Conservation (phyloP, 1,140 invertebrate species). For the Drosophila bipectinata region DNA sequence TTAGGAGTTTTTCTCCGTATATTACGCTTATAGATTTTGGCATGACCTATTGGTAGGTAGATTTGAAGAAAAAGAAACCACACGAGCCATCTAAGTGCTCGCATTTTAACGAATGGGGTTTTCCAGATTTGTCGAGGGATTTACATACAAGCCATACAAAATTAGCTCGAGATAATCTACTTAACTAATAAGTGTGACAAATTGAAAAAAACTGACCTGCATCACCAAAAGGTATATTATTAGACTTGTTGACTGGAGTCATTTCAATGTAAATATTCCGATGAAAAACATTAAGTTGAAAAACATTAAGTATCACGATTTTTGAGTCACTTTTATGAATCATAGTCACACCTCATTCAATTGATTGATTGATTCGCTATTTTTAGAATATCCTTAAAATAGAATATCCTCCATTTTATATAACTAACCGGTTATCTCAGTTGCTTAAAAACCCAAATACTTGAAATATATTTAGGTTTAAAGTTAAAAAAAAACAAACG, state of each 20-base stretch:
- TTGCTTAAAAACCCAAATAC: constrained; percentile 13
- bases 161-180: not conserved
- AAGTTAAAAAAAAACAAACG: constrained; percentile 11
- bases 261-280: too few species aligned
- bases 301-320: too few species aligned
- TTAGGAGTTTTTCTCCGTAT: not conserved
- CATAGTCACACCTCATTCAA: not conserved
- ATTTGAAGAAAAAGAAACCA: not conserved
- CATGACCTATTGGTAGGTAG: not conserved
- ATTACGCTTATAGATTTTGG: not conserved
- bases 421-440: constrained; percentile 2
- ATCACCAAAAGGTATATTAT: not conserved
- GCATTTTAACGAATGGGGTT: not conserved
- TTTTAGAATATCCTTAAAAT: constrained; percentile 12
- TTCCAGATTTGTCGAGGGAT: not conserved
- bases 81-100: not conserved
- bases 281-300: too few species aligned
- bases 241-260: not conserved
- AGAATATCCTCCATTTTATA: not conserved
- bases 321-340: not conserved
- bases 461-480: constrained; percentile 32
- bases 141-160: not conserved
- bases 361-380: constrained; percentile 10
- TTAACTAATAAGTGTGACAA: not conserved
- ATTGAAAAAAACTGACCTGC: constrained; percentile 4